Evolutionary conservation across 2,113 vertebrate genomes (phyloP).

Genomic region (Aramus guarauna): DNA sequence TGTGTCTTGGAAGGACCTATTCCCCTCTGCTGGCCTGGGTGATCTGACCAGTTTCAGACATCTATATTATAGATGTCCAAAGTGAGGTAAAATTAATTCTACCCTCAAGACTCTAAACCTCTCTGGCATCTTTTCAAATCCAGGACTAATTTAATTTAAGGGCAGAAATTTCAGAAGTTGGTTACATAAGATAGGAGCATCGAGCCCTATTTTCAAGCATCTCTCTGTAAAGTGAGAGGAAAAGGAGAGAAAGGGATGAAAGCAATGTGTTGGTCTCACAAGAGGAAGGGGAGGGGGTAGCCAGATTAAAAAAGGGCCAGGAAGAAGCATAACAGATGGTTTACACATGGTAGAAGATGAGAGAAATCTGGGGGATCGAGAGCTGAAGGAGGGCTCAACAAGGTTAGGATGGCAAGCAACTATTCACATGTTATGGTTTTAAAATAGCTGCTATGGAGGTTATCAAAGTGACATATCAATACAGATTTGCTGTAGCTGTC

Average conservation of each 20-base stretch:
- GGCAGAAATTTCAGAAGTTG: constrained; percentile 36
- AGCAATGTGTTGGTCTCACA: constrained; percentile 68
- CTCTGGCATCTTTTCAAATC: constrained; percentile 26
- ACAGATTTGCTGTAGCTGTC: background rate
- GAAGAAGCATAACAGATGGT: constrained; percentile 67
- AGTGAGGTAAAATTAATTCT: constrained; percentile 12
- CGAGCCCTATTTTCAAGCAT: constrained; percentile 55
- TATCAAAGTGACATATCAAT: constrained; percentile 52
- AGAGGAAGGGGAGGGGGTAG: constrained; percentile 60
- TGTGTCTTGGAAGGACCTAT: background rate
- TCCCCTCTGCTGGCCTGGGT: background rate
- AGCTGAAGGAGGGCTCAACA: constrained; percentile 48
- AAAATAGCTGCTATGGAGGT: constrained; percentile 61
- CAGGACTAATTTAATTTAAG: constrained; percentile 47
- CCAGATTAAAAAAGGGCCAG: constrained; percentile 54
- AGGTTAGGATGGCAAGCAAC: constrained; percentile 51
- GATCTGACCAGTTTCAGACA: background rate
- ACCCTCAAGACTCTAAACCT: background rate
- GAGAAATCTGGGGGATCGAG: constrained; percentile 56
- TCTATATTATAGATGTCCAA: background rate
- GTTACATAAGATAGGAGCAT: constrained; percentile 41
- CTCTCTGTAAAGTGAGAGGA: constrained; percentile 61
- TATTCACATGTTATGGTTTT: constrained; percentile 26
- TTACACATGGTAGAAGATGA: constrained; percentile 61
- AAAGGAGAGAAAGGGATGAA: constrained; percentile 62